phyloP scores from a whole-genome alignment of 1,140 invertebrate genomes.

The Hylyphantes graminicola region DNA sequence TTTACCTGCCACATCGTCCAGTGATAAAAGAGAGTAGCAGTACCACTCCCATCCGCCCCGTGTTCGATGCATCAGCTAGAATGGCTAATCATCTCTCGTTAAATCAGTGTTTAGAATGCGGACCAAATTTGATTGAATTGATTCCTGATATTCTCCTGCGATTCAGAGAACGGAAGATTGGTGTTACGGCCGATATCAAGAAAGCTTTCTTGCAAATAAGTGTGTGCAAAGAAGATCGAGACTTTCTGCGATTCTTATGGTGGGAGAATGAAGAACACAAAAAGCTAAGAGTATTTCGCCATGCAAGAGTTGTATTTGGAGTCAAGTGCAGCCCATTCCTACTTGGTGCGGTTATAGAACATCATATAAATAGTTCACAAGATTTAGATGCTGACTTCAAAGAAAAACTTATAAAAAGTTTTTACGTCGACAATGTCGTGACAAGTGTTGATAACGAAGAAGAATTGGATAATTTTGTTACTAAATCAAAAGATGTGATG shows the following conservation, averaged over 20 bases:
- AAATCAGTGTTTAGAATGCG: not conserved
- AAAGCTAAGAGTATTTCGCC: not conserved
- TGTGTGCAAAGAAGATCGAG: not conserved
- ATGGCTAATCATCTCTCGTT: not conserved
- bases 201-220: not conserved
- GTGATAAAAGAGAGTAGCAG: not conserved
- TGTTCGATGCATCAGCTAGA: not conserved
- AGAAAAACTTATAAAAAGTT: not conserved
- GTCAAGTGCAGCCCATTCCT: not conserved
- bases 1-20: not conserved
- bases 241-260: not conserved
- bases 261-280: not conserved
- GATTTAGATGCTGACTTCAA: not conserved
- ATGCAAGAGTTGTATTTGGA: not conserved
- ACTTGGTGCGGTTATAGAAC: not conserved
- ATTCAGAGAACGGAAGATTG: not conserved
- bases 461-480: not conserved
- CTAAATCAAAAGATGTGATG: not conserved
- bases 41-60: not conserved
- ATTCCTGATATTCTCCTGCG: not conserved
- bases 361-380: not conserved
- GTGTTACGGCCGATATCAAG: not conserved
- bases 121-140: not conserved
- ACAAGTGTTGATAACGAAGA: not conserved
- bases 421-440: slow-evolving; percentile 15